A percentile compares a stretch with the other conserved stretches of the same genome.
These are phyloP conservation scores for Trachymyrmex cornetzi DNA, from an alignment of 1,140 invertebrate species.

Conservation along the genomic window DNA sequence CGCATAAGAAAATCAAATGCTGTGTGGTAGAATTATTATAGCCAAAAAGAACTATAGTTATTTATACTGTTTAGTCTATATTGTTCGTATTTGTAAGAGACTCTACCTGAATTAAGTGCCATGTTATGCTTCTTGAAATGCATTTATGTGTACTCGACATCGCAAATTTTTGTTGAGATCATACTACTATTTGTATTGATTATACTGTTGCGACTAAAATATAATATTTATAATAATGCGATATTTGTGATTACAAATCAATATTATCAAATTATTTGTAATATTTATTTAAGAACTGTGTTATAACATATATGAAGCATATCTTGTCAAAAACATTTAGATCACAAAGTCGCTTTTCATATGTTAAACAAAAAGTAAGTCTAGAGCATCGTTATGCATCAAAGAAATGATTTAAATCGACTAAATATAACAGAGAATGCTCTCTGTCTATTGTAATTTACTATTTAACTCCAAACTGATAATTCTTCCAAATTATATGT, in stretches of 20 bases:
- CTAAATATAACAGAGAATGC: slow-evolving; percentile 5
- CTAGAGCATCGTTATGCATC: slow-evolving; percentile 25
- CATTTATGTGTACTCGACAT: slow-evolving; percentile 36
- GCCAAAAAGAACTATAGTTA: slow-evolving; percentile 52
- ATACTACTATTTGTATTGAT: slow-evolving; percentile 27
- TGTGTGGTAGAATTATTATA: slow-evolving; percentile 42
- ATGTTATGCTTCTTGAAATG: slow-evolving; percentile 67
- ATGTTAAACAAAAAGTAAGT: slow-evolving; percentile 48
- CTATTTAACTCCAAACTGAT: slow-evolving; percentile 35
- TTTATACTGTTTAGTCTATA: slow-evolving; percentile 61
- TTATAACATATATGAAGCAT: slow-evolving; percentile 46
- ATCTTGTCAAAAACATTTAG: slow-evolving; percentile 40
- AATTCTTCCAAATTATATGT: slow-evolving; percentile 56
- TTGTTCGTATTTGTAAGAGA: slow-evolving; percentile 70
- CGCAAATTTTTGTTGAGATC: slow-evolving; percentile 36
- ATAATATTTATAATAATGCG: slow-evolving; percentile 28
- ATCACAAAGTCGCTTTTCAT: slow-evolving; percentile 55
- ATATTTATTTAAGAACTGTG: slow-evolving; percentile 54
- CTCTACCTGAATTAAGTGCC: slow-evolving; percentile 74
- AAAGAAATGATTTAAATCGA: slow-evolving; percentile 43
- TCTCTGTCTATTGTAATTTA: slow-evolving; percentile 43
- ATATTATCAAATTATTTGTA: slow-evolving; percentile 55
- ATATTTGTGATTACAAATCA: slow-evolving; percentile 33
- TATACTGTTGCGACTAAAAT: slow-evolving; percentile 38
- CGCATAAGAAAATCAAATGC: slow-evolving; percentile 62